A percentile compares a stretch with the other conserved stretches of the same genome.
These are phyloP conservation scores for Acleris literana DNA, from an alignment of 2,888 invertebrate species.

Conservation along the genomic window DNA sequence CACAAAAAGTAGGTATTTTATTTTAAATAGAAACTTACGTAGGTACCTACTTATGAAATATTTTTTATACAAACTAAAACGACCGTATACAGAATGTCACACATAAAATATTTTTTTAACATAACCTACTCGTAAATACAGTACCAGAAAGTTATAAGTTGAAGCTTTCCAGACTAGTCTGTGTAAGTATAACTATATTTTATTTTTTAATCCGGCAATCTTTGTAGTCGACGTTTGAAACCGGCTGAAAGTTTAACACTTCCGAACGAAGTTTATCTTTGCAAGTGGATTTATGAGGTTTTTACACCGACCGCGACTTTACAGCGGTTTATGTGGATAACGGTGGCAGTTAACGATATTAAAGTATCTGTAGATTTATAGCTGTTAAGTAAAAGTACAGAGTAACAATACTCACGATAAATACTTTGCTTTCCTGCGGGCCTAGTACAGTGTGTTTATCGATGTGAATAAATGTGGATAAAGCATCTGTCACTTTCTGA, in stretches of 20 bases:
- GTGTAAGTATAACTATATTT: not conserved
- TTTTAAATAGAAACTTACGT: no score
- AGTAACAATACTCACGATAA: not conserved
- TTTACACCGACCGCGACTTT: conserved; percentile 42
- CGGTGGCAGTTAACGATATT: conserved; percentile 7
- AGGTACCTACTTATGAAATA: no score
- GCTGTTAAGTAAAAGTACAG: not conserved
- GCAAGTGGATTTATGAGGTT: conserved; percentile 56
- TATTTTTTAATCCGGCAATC: not conserved
- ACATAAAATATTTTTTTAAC: not conserved
- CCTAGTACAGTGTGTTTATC: no score
- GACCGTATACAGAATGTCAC: not conserved
- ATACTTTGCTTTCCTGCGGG: no score
- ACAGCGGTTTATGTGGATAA: conserved; percentile 20
- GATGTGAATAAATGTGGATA: no score
- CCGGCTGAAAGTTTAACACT: conserved; percentile 53
- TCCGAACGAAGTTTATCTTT: conserved; percentile 50
- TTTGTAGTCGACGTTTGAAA: not conserved
- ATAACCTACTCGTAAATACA: no score
- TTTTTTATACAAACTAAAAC: no score
- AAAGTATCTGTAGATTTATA: not conserved
- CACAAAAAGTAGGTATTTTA: no score
- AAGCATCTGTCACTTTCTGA: no score
- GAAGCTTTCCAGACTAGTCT: not conserved
- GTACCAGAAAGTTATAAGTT: not conserved